Percentiles rank a stretch among this genome's conserved stretches.
Evolutionary conservation across 2,888 invertebrate genomes (phyloP).

Genomic region (Incurvaria masculella): DNA sequence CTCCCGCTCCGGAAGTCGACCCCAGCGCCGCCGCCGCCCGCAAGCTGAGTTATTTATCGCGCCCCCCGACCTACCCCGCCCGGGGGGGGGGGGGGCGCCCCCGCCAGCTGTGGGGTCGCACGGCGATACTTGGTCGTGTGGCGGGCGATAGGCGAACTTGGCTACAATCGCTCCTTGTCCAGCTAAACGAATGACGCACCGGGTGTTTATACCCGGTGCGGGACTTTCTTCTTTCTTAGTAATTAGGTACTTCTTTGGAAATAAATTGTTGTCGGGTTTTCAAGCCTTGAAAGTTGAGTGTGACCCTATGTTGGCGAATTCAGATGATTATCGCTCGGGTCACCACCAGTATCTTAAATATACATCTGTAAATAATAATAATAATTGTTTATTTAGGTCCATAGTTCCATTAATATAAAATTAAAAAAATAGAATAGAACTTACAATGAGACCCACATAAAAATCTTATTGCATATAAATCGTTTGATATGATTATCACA

Average conservation of each 20-base stretch:
- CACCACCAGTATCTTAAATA: no score
- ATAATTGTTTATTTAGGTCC: no score
- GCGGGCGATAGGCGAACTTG: no score
- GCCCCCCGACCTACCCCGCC: conserved; percentile 26
- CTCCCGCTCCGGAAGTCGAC: neutral
- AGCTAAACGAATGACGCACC: neutral
- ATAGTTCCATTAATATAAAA: no score
- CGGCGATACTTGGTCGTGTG: neutral
- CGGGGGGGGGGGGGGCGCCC: conserved; percentile 21
- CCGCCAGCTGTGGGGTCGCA: neutral
- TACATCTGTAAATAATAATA: no score
- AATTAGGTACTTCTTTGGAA: conserved; percentile 4
- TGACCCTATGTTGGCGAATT: no score
- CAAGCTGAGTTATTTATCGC: conserved; percentile 54
- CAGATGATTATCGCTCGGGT: no score
- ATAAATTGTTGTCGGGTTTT: conserved; percentile 9
- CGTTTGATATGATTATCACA: no score
- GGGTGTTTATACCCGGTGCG: conserved; percentile 1
- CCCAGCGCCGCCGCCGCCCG: conserved; percentile 15
- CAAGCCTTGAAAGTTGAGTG: no score
- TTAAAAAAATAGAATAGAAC: no score
- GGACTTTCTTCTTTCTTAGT: neutral
- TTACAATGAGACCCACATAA: no score
- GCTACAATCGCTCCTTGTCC: neutral
- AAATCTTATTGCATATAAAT: no score